Base-by-base conservation (phyloP, 2,797 vertebrate genomes). In the Paramormyrops hopkinsi region DNA sequence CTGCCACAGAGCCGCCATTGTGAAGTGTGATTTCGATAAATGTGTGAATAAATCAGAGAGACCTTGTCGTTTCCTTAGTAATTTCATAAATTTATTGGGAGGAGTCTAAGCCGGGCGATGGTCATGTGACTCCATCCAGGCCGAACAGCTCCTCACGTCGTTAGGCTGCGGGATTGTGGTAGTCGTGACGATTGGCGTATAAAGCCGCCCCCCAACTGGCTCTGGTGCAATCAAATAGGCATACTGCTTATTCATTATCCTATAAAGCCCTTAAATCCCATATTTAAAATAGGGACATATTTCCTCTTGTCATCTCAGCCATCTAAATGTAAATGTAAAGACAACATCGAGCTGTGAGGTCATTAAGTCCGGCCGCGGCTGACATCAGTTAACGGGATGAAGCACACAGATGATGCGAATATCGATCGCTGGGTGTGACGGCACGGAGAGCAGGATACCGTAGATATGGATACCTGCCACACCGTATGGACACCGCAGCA, bases 321-420 rank as follows among this genome's bases (percentile, higher is more conserved):
- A 54, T 86, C 50, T 86, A 86, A 86, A 86, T 86, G 85, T 56
- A 86, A 86, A 86, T 86, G 8, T 56, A 33, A 54, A 86, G 11
- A 50, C 7, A 86, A 54, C 85, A 56, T 54, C 14, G 4, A 56
- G n/a, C 51, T 29, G 51, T 56, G 51, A 54, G 85, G 85, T 86
- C 50, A 56, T 56, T 19, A 86, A 54, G 85, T 33, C 11, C 2
- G 7, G 2, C 50, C 17, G 0, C 1, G 3, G 85, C 29, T 50
- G 5, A 51, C 50, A 86, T 53, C 50, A 54, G 48, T 86, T 53
- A 86, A 14, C 4, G 7, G 25, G 50, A 51, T 33, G 19, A 19
- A 51, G 11, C 8, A 22, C 25, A 4, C n/a, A 51, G 51, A 86
- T 84, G 51, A 37, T 56, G 17, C 85, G 56, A 56, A 86, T 56